Percentiles rank a stretch among this genome's conserved stretches.
Evolutionary conservation across 1,140 invertebrate genomes (phyloP).

Genomic region (Drosophila nannoptera): DNA sequence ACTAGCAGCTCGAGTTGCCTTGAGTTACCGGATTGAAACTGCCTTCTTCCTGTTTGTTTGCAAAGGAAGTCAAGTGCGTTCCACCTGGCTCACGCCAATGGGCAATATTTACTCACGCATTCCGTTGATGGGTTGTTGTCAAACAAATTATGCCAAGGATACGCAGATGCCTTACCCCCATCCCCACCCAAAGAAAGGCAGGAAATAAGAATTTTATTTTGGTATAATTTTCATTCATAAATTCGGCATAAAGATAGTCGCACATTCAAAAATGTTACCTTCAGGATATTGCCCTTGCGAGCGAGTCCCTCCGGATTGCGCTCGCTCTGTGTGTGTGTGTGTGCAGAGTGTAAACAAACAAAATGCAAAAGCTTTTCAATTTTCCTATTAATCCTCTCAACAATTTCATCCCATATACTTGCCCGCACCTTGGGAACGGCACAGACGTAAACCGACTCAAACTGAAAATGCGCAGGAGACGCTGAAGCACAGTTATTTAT

Average conservation of each 20-base stretch:
- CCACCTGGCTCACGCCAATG: neutral
- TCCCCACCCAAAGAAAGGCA: too few species aligned
- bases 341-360: conserved; percentile 49
- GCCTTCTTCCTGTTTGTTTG: conserved; percentile 16
- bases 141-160: conserved; percentile 42
- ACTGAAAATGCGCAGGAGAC: conserved; percentile 11
- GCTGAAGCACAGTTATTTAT: conserved; percentile 32
- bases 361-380: conserved; percentile 65
- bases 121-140: conserved; percentile 34
- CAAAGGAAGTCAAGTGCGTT: conserved; percentile 15
- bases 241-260: neutral
- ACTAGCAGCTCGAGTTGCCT: neutral
- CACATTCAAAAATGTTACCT: neutral
- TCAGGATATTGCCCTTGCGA: too few species aligned
- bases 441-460: conserved; percentile 18
- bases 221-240: conserved; percentile 43
- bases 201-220: conserved; percentile 5
- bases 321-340: neutral
- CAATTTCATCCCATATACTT: conserved; percentile 63
- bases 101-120: conserved; percentile 22
- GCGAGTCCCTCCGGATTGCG: neutral
- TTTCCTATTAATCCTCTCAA: conserved; percentile 71
- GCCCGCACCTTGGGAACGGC: conserved; percentile 12
- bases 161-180: neutral
- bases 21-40: neutral